Percentiles rank a stretch among this genome's conserved stretches.
These are phyloP conservation scores for Metalampra italica DNA, from an alignment of 2,888 invertebrate genomes.

Conservation along the genomic window DNA sequence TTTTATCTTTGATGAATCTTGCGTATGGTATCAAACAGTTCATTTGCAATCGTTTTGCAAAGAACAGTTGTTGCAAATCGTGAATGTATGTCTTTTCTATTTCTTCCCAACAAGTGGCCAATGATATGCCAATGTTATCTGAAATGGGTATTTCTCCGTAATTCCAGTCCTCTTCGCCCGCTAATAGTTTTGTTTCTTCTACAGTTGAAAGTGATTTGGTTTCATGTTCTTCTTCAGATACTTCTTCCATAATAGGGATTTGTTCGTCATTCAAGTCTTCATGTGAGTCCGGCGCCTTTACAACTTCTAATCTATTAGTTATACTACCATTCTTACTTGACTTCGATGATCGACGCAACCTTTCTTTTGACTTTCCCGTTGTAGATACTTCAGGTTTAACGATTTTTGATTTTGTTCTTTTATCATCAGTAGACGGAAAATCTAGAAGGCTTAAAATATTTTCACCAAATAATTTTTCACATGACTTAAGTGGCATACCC, in stretches of 20 bases:
- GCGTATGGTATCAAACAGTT: slow-evolving; percentile 77
- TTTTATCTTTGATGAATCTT: slow-evolving; percentile 71
- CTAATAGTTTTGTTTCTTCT: slow-evolving; percentile 42
- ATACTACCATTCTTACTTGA: slow-evolving; percentile 23
- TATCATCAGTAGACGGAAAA: slow-evolving; percentile 52
- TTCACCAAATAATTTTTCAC: slow-evolving; percentile 58
- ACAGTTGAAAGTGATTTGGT: slow-evolving; percentile 22
- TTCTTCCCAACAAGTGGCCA: slow-evolving; percentile 74
- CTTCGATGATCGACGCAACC: slow-evolving; percentile 42
- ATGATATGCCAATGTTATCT: slow-evolving; percentile 44
- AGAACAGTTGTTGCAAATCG: slow-evolving; percentile 77
- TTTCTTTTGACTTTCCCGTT: slow-evolving; percentile 45
- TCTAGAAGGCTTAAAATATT: slow-evolving; percentile 52
- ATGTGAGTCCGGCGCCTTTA: slow-evolving; percentile 37
- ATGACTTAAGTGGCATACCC: slow-evolving; percentile 45
- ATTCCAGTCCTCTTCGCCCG: slow-evolving; percentile 69
- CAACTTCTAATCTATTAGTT: slow-evolving; percentile 35
- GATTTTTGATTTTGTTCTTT: slow-evolving; percentile 53
- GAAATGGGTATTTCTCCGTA: slow-evolving; percentile 63
- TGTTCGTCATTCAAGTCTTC: slow-evolving; percentile 29
- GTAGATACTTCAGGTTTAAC: slow-evolving; percentile 47
- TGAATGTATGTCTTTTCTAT: slow-evolving; percentile 68
- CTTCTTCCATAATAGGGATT: slow-evolving; percentile 26
- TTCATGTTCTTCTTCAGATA: slow-evolving; percentile 31
- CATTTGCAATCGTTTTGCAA: slow-evolving; percentile 75